These are phyloP conservation scores for Nematolebias whitei DNA, from an alignment of 2,113 vertebrate species.

Conservation along the genomic window DNA sequence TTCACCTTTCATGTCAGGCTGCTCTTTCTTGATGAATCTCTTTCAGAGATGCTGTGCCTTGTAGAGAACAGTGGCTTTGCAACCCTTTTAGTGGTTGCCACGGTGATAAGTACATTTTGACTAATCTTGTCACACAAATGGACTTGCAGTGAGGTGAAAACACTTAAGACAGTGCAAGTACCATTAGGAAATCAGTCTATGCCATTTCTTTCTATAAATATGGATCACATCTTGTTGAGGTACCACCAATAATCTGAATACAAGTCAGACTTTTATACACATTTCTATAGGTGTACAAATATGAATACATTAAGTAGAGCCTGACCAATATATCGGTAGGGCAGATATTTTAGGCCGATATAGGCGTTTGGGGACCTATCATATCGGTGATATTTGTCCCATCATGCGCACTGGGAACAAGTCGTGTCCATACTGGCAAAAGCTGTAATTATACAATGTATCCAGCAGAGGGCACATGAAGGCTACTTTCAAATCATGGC, in stretches of 20 bases:
- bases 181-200: slow-evolving; percentile 23
- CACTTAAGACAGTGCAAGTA: slow-evolving; percentile 29
- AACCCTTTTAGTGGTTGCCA: slow-evolving; percentile 62
- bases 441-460: too few species aligned
- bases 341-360: too few species aligned
- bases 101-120: slow-evolving; percentile 52
- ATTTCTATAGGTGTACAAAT: too few species aligned
- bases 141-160: slow-evolving; percentile 33
- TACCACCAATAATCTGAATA: neutral
- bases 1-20: slow-evolving; percentile 25
- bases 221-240: neutral
- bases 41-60: slow-evolving; percentile 13
- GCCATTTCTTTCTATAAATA: slow-evolving; percentile 1
- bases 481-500: too few species aligned
- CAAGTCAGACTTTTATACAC: neutral
- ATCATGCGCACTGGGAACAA: too few species aligned
- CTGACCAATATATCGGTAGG: too few species aligned
- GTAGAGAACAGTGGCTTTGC: slow-evolving; percentile 43
- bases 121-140: slow-evolving; percentile 32
- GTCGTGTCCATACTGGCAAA: too few species aligned
- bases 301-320: too few species aligned
- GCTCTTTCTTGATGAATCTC: slow-evolving; percentile 30
- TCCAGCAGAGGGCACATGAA: too few species aligned
- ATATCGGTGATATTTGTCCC: too few species aligned
- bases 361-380: too few species aligned